phyloP scores from a whole-genome alignment of 2,113 vertebrate species.

The Plectropomus leopardus region DNA sequence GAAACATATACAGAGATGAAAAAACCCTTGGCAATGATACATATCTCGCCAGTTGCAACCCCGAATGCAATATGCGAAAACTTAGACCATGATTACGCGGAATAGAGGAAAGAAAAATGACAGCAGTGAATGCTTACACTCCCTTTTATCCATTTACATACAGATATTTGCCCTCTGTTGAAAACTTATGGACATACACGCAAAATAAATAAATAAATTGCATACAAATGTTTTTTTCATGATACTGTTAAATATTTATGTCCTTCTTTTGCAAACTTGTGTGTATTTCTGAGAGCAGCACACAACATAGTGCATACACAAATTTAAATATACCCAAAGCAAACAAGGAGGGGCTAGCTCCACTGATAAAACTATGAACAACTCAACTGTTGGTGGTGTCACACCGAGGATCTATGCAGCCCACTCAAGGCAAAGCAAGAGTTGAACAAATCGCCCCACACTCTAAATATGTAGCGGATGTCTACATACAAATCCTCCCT shows the following conservation, averaged over 20 bases:
- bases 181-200: neutral
- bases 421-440: neutral
- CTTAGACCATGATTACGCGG: neutral
- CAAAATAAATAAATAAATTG: no score
- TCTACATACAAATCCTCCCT: constrained; percentile 70
- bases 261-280: neutral
- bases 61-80: neutral
- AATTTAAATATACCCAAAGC: neutral
- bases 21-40: no score
- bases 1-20: neutral
- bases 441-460: constrained; percentile 31
- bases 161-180: neutral
- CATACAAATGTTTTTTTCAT: neutral
- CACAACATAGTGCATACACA: neutral
- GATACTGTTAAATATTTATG: neutral
- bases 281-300: neutral
- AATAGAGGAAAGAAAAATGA: neutral
- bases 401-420: constrained; percentile 14
- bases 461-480: constrained; percentile 43
- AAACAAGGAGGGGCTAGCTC: neutral
- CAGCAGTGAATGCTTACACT: neutral
- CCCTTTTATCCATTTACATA: neutral
- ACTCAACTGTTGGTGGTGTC: constrained; percentile 23
- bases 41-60: no score
- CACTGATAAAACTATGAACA: constrained; percentile 1